Evolutionary conservation across 53 echinoderm and acorn worm genomes (phyloP).

Genomic region (Echinometra lucunter): DNA sequence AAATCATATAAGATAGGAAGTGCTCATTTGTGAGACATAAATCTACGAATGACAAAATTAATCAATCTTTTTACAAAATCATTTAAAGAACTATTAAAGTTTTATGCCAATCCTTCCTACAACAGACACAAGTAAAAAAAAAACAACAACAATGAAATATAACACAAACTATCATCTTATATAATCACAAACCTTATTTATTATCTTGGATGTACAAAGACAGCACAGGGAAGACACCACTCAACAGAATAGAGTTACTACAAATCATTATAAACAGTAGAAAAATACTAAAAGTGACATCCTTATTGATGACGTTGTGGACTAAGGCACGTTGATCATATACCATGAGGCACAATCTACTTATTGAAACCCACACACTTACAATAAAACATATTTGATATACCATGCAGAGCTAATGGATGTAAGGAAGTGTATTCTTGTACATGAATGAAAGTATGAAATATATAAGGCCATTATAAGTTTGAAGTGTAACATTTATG

Average conservation of each 20-base stretch:
- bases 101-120: not conserved
- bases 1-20: too few relatives aligned
- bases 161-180: not conserved
- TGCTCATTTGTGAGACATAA: too few relatives aligned
- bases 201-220: slow-evolving; percentile 44
- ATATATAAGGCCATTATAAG: not conserved
- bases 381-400: slow-evolving; percentile 14
- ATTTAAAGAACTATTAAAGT: not conserved
- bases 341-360: not conserved
- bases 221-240: slow-evolving; percentile 9
- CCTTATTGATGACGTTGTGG: too few relatives aligned
- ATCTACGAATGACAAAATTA: too few relatives aligned
- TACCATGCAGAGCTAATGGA: not conserved
- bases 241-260: slow-evolving; percentile 20
- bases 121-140: not conserved
- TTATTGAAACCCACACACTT: slow-evolving; percentile 9
- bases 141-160: not conserved
- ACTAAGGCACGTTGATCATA: not conserved
- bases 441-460: not conserved
- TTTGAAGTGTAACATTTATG: not conserved
- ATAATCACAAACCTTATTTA: slow-evolving; percentile 35
- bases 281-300: slow-evolving; percentile 49
- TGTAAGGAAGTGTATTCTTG: not conserved
- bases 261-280: slow-evolving; percentile 23
- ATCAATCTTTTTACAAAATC: not conserved